Evolutionary conservation across 2,888 invertebrate species (phyloP).

Genomic region (Arctia plantaginis): DNA sequence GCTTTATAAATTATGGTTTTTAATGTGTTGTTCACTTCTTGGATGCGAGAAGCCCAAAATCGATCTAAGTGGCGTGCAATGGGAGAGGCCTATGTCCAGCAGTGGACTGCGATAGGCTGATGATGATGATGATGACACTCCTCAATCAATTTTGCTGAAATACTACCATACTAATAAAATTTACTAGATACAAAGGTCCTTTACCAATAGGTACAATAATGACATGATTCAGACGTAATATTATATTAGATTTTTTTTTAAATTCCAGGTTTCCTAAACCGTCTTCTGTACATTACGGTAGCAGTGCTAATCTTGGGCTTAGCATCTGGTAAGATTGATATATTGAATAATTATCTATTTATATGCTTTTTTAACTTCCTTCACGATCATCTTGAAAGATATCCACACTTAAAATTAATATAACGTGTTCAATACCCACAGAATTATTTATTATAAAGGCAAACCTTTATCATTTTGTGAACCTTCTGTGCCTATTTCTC

Average conservation of each 20-base stretch:
- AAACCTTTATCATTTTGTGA: too few relatives aligned
- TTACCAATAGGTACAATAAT: background rate
- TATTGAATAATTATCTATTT: background rate
- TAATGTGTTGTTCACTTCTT: too few relatives aligned
- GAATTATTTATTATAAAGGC: background rate
- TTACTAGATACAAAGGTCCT: too few relatives aligned
- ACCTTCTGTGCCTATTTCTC: too few relatives aligned
- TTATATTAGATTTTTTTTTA: background rate
- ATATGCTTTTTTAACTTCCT: background rate
- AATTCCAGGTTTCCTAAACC: slow-evolving; percentile 26
- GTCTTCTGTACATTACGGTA: slow-evolving; percentile 17
- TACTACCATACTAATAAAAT: too few relatives aligned
- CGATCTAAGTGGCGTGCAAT: too few relatives aligned
- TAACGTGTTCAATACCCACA: background rate
- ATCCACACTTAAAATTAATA: background rate
- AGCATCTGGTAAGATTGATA: slow-evolving; percentile 29
- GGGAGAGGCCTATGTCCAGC: too few relatives aligned
- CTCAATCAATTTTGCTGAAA: too few relatives aligned
- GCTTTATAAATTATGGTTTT: too few relatives aligned
- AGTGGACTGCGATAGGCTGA: too few relatives aligned
- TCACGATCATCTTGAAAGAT: background rate
- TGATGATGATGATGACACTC: too few relatives aligned
- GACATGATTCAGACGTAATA: background rate
- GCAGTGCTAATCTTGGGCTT: slow-evolving; percentile 22
- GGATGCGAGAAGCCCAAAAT: too few relatives aligned